Conservation (phyloP, 2,113 vertebrate genomes). For the Herpailurus yagouaroundi region DNA sequence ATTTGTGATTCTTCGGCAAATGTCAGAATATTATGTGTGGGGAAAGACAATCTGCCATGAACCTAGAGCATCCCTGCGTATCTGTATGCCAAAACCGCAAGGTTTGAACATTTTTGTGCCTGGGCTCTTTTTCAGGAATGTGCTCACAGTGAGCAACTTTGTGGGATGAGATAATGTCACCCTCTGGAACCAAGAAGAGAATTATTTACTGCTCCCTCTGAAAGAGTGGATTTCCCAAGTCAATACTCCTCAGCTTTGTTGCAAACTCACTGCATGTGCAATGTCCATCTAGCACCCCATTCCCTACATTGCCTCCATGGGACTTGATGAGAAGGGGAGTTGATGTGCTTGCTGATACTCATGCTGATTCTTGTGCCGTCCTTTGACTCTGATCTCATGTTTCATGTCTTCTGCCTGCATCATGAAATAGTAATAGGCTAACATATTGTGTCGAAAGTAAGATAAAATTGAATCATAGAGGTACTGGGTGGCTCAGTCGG, state of each 20-base stretch:
- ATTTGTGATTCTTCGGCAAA: background rate
- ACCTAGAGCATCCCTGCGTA: background rate
- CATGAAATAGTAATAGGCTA: background rate
- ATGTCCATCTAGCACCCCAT: accelerated
- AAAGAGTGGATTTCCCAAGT: background rate
- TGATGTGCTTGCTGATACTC: background rate
- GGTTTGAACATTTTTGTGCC: background rate
- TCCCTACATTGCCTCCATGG: accelerated
- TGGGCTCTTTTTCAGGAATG: background rate
- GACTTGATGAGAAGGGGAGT: background rate
- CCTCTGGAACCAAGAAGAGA: background rate
- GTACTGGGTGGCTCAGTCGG: too few relatives aligned
- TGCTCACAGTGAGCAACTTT: background rate
- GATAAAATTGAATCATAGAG: background rate
- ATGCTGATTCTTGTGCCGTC: background rate
- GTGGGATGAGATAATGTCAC: background rate
- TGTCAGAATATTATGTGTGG: background rate
- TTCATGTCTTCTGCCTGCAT: background rate
- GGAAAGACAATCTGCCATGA: background rate
- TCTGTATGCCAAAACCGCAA: background rate
- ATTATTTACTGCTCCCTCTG: background rate
- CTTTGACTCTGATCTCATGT: background rate
- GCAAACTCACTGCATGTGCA: background rate
- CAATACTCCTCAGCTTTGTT: background rate
- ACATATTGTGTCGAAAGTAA: background rate